Base-by-base conservation (phyloP, 1,140 invertebrate genomes). In the Wasmannia auropunctata region DNA sequence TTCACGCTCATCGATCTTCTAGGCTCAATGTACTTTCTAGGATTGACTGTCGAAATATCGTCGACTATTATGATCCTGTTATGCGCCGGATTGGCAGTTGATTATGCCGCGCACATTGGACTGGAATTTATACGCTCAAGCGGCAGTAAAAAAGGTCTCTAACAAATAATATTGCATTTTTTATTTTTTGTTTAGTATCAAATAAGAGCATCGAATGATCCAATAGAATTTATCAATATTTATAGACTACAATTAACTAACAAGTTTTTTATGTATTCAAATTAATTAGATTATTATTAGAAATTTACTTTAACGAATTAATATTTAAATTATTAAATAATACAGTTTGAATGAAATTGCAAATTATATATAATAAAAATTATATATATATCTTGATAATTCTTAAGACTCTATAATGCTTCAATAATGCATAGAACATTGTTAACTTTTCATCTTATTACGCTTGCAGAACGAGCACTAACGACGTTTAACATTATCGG, bases 101-200 rank as follows among this genome's bases (percentile, higher is more conserved):
- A 96, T 92, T 96, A 96, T 86, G 95, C 96, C 0, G 96, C 96
- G 5, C 96, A 96, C 87, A 94, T 96, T 31, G 96, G 95, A 56
- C 92, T 96, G 77, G 95, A 95, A 60, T 96, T 96, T 84, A 95
- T 95, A 87, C 95, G 95, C 7, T 83, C 91, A 11, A 91, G 91
- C 7, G 95, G 95, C 65, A 95, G 91, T 19, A 93, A 93, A 85
- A 91, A 95, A 86, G 95, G 95, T 95, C 14, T 2, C 1, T 74
- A 58, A 2, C 19, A 72, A 22, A 56, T n/a, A 74, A 70, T 0
- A 46, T 46, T 22, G 19, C 7, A 34, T 31, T 28, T 56, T 67
- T 16, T 40, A 22, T 11, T 8, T 67, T 67, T 43, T 25, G 2
- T 22, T 37, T 5, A 67, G n/a, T 22, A 8, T 14, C n/a, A 14